phyloP scores from a whole-genome alignment of 2,888 invertebrate genomes.

The Clistopyga incitator region DNA sequence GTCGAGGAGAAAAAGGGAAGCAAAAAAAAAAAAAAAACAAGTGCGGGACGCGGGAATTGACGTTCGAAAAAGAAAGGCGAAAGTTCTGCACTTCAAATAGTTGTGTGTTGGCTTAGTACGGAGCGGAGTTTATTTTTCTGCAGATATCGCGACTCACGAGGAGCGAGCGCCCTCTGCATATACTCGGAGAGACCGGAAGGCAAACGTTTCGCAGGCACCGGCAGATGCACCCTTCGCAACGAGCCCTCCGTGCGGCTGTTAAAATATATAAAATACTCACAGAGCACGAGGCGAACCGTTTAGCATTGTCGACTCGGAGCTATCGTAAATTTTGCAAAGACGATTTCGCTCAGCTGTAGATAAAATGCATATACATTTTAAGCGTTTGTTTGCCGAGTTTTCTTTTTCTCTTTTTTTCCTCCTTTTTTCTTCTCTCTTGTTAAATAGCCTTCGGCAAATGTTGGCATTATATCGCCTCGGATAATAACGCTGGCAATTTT shows the following conservation, averaged over 20 bases:
- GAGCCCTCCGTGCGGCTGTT: constrained; percentile 40
- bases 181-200: constrained; percentile 44
- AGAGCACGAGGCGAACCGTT: neutral
- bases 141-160: constrained; percentile 40
- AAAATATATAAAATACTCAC: constrained; percentile 55
- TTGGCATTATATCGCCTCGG: neutral
- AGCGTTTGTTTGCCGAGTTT: neutral
- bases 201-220: constrained; percentile 39
- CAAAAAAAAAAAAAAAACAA: no score
- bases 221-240: constrained; percentile 50
- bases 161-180: neutral
- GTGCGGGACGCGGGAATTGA: neutral
- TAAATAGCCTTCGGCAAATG: neutral
- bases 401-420: no score
- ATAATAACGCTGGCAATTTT: constrained; percentile 18
- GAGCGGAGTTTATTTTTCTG: constrained; percentile 25
- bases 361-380: neutral
- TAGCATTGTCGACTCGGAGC: constrained; percentile 40
- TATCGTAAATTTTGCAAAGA: constrained; percentile 51
- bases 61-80: constrained; percentile 3
- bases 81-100: constrained; percentile 8
- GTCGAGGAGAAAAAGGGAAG: neutral
- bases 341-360: constrained; percentile 21
- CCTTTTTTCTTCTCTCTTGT: no score
- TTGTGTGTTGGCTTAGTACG: neutral